phyloP scores from a whole-genome alignment of 2,888 invertebrate genomes.

The Lasioglossum marginatum region DNA sequence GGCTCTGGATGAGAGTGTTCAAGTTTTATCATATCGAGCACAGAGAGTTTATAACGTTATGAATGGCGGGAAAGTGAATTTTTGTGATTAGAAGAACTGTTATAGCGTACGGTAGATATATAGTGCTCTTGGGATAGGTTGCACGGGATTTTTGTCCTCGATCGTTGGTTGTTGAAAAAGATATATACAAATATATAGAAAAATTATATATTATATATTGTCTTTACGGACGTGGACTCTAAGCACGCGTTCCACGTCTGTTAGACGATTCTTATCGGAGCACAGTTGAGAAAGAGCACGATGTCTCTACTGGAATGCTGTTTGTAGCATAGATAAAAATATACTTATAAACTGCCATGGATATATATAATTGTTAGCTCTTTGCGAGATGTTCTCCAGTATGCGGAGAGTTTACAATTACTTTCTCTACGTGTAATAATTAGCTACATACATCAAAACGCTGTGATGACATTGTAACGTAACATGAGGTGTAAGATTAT shows the following conservation, averaged over 20 bases:
- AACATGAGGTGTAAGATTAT: slow-evolving; percentile 69
- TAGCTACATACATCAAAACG: slow-evolving; percentile 77
- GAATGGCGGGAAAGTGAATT: slow-evolving; percentile 72
- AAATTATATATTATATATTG: slow-evolving; percentile 59
- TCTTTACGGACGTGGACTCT: slow-evolving; percentile 47
- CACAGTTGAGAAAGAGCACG: slow-evolving; percentile 56
- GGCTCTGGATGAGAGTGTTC: slow-evolving; percentile 77
- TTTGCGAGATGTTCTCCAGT: slow-evolving; percentile 22
- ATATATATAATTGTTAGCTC: slow-evolving; percentile 60
- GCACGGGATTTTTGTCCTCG: slow-evolving; percentile 39
- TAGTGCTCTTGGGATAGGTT: slow-evolving; percentile 61
- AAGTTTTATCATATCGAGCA: slow-evolving; percentile 71
- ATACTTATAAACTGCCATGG: slow-evolving; percentile 73
- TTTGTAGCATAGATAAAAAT: slow-evolving; percentile 69
- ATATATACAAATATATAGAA: slow-evolving; percentile 44
- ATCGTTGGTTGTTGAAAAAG: slow-evolving; percentile 63
- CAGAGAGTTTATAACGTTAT: slow-evolving; percentile 76
- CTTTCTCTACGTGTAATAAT: slow-evolving; percentile 68
- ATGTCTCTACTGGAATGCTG: slow-evolving; percentile 65
- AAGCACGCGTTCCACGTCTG: slow-evolving; percentile 37
- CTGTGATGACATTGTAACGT: slow-evolving; percentile 80
- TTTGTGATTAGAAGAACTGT: slow-evolving; percentile 68
- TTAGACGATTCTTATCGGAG: slow-evolving; percentile 50
- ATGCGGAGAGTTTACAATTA: slow-evolving; percentile 61
- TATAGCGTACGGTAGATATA: slow-evolving; percentile 56